These are phyloP conservation scores for Falco cherrug DNA, from an alignment of 2,797 vertebrate species.

Conservation along the genomic window DNA sequence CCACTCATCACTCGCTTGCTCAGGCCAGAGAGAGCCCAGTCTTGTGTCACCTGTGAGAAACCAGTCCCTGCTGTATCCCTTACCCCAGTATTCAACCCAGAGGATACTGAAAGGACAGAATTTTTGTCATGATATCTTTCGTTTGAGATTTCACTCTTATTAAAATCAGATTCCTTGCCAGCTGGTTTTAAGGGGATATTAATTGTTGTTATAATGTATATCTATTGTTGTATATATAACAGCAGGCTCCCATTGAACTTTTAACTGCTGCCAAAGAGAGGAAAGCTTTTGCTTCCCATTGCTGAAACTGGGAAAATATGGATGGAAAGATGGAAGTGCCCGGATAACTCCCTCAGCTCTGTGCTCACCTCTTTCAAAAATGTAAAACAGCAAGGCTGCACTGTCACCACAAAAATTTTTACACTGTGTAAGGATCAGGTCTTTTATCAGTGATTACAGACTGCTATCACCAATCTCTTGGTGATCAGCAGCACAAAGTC, in stretches of 20 bases:
- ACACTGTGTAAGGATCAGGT: neutral
- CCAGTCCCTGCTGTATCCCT: neutral
- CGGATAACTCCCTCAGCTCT: neutral
- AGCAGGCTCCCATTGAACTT: neutral
- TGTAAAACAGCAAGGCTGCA: neutral
- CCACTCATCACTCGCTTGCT: neutral
- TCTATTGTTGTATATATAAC: too few species aligned
- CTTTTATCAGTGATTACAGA: neutral
- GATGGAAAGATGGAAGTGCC: neutral
- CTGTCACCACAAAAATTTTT: neutral
- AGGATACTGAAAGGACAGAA: neutral
- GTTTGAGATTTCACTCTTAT: neutral
- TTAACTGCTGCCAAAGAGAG: neutral
- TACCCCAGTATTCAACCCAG: neutral
- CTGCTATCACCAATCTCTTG: neutral
- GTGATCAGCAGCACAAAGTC: neutral
- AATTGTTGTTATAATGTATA: neutral
- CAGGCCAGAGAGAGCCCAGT: neutral
- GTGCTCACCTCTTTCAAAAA: neutral
- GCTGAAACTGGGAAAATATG: neutral
- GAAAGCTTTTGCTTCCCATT: neutral
- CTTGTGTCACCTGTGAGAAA: neutral
- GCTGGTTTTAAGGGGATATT: neutral
- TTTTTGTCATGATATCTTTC: neutral
- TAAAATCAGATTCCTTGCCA: neutral